Evolutionary conservation across 2,888 invertebrate species (phyloP), one percentile per base, ranked within the genome.

Genomic region (Pimpla rufipes): DNA sequence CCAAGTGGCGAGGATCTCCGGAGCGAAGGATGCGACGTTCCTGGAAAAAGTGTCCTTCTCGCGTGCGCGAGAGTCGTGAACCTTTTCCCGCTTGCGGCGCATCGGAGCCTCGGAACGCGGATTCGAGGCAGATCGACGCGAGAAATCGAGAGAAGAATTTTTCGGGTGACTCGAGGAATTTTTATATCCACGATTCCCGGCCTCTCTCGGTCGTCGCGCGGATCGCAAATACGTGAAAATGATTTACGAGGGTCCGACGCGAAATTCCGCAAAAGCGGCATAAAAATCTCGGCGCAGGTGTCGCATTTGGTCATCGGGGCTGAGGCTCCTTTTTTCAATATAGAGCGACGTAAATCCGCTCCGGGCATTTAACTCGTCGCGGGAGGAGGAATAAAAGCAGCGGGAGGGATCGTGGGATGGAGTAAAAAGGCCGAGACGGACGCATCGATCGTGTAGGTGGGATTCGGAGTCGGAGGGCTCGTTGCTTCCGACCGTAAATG

Each of bases 401-500:
- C 3, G 10, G 1, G 45, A 23, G 23, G 29, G 45, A 64, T 4
- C 23, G 66, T 45, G 47, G 29, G n/a, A 66, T 10, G 29, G 13
- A n/a, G 47, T 21, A 45, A 45, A 62, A 47, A 66, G 29, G n/a
- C 16, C 13, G 13, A 66, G 8, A 23, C 18, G 40, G 47, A 40
- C 52, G 40, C 74, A 75, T 75, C 64, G 52, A 75, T 64, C 74
- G 52, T 42, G n/a, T n/a, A 57, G 73, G 64, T 64, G 74, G 40
- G 40, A 8, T 42, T 66, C 23, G 66, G 66, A n/a, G n/a, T 66
- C 45, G 13, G 45, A 66, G 23, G 45, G 45, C 18, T 42, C n/a
- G n/a, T 42, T 45, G 64, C 59, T 42, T 23, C 10, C 13, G 40
- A 68, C 79, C 79, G 52, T 71, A 79, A 74, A 84, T 81, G 74